phyloP scores from a whole-genome alignment of 35 echinoderm and acorn worm genomes.

The Apostichopus japonicus region DNA sequence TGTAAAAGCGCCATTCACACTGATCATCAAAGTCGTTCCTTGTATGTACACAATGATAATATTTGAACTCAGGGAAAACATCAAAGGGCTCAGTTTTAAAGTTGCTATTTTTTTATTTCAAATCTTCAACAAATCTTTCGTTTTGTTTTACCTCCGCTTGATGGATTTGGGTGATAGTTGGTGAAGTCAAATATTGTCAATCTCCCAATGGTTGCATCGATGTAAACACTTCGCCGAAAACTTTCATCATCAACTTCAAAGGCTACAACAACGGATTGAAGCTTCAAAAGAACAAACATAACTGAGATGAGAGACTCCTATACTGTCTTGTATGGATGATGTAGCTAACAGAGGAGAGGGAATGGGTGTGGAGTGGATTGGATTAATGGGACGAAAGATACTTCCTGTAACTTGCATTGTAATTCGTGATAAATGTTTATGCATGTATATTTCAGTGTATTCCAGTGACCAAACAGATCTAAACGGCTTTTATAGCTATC shows the following conservation, averaged over 20 bases:
- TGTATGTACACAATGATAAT: too few relatives aligned
- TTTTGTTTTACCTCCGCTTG: neutral
- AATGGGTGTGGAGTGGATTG: neutral
- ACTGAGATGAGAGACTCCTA: neutral
- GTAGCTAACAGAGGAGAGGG: neutral
- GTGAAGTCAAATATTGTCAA: neutral
- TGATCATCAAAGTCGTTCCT: too few relatives aligned
- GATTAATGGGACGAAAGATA: neutral
- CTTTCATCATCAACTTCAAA: neutral
- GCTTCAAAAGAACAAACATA: conserved; percentile 2
- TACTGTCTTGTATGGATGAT: neutral
- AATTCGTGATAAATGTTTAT: neutral
- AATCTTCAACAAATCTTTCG: neutral
- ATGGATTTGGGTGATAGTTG: neutral
- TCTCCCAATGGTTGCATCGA: neutral
- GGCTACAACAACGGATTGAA: neutral
- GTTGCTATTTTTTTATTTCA: too few relatives aligned
- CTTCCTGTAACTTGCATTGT: too few relatives aligned
- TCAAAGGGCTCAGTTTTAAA: neutral
- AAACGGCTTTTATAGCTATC: neutral
- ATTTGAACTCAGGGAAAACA: too few relatives aligned
- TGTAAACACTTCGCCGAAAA: neutral
- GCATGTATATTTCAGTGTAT: neutral
- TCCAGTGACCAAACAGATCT: neutral
- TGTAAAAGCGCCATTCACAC: too few relatives aligned